Evolutionary conservation across 2,113 vertebrate genomes (phyloP).

Genomic region (Ceyx melanurus): DNA sequence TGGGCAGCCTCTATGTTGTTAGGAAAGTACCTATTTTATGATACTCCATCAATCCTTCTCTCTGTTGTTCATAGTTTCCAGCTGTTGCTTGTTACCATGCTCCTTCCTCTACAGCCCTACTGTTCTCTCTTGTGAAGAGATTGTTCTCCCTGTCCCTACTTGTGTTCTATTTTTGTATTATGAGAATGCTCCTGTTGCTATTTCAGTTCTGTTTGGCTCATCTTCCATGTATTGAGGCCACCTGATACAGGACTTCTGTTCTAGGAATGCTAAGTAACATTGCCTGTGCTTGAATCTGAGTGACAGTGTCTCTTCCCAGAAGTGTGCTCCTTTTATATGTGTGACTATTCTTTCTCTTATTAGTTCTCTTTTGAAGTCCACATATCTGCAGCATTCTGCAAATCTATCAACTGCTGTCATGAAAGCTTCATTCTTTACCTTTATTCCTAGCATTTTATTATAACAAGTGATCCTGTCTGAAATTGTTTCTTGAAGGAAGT

Average conservation of each 20-base stretch:
- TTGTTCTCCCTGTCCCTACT: neutral
- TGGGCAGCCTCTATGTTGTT: neutral
- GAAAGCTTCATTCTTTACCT: conserved; percentile 9
- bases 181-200: neutral
- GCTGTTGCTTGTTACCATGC: neutral
- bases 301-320: neutral
- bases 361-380: conserved; percentile 6
- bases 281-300: neutral
- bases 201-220: conserved; percentile 39
- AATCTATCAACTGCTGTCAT: neutral
- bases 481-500: neutral
- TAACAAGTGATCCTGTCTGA: neutral
- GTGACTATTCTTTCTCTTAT: neutral
- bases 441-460: neutral
- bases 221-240: conserved; percentile 11
- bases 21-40: neutral
- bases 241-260: neutral
- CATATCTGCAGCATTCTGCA: neutral
- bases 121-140: neutral
- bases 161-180: conserved; percentile 21
- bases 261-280: neutral
- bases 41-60: neutral
- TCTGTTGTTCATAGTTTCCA: neutral
- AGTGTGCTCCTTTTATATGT: neutral
- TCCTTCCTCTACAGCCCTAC: neutral